Evolutionary conservation across 2,113 vertebrate species (phyloP), one percentile per base, ranked within the genome.

Genomic region (Rafetus swinhoei): DNA sequence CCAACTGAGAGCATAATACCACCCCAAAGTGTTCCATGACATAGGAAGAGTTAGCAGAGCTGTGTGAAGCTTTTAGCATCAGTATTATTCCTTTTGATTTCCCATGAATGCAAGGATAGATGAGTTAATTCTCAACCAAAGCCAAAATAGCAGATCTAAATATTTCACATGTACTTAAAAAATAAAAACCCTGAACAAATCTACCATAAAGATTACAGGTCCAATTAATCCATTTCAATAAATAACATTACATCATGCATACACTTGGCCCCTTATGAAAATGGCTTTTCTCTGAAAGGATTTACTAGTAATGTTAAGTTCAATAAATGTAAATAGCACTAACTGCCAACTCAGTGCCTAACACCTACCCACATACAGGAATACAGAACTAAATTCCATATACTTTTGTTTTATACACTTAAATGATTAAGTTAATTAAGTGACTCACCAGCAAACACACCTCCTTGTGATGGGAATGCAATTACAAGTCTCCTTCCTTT

Each of bases 1-100:
- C 45, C 45, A n/a, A 18, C 72, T 93, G 94, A 90, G n/a, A 79
- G 32, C 62, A 59, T 1, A 77, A n/a, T 87, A 32, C 87, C 65
- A 84, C n/a, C 45, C 32, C 80, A 85, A 94, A 76, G 16, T 3
- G 45, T 69, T 90, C 21, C 84, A 3, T 9, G 87, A 14, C 2
- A 3, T 57, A 22, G 39, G 52, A 84, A 87, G 86, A 52, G 7
- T 35, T 65, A 21, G 74, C 77, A 90, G 2, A 77, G 87, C 8
- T 59, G 35, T 59, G 85, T 32, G 8, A 12, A 8, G 27, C 27
- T 87, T 89, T 55, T 35, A 69, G 12, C 29, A 79, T 21, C 5
- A 7, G 9, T 79, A 89, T 52, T 0, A 15, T 79, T 84, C 90
- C 5, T 55, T 35, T n/a, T 54, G 4, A 1, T 15, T 29, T 54